phyloP scores from a whole-genome alignment of 2,797 vertebrate genomes.

The Adelosebastes latens region DNA sequence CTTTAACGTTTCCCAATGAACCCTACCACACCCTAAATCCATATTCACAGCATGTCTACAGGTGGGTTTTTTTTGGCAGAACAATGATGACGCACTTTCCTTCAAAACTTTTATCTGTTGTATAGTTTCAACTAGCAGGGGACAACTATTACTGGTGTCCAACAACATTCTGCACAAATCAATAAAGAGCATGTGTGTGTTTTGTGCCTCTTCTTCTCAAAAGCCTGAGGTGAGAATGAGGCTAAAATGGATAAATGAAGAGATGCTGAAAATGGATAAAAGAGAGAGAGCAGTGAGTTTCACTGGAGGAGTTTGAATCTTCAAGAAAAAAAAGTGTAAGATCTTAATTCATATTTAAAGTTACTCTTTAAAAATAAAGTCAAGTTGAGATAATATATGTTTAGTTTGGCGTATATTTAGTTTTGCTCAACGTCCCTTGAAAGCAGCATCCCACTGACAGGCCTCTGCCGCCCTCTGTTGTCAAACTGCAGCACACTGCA shows the following conservation, averaged over 20 bases:
- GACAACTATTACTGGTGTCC: not conserved
- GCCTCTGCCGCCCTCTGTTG: conserved; percentile 79
- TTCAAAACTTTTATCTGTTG: not conserved
- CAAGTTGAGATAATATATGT: not conserved
- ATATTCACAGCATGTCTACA: not conserved
- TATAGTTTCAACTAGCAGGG: not conserved
- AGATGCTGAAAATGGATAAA: not conserved
- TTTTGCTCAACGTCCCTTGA: not conserved
- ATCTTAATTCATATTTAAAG: not conserved
- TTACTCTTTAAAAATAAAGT: not conserved
- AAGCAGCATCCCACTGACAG: not conserved
- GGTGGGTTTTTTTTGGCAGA: not conserved
- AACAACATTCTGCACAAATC: not conserved
- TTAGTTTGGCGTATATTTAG: not conserved
- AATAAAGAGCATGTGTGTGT: not conserved
- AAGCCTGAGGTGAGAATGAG: not conserved
- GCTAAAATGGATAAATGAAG: not conserved
- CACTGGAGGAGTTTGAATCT: not conserved
- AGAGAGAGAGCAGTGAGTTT: not conserved
- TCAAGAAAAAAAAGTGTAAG: not conserved
- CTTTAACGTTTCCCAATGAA: not conserved
- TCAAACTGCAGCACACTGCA: conserved; percentile 10
- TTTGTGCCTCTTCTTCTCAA: not conserved
- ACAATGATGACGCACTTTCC: not conserved
- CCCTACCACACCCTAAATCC: not conserved